A percentile compares a stretch with the other conserved stretches of the same genome.
These are phyloP conservation scores for Diabrotica balteata DNA, from an alignment of 2,888 invertebrate species.

Conservation along the genomic window DNA sequence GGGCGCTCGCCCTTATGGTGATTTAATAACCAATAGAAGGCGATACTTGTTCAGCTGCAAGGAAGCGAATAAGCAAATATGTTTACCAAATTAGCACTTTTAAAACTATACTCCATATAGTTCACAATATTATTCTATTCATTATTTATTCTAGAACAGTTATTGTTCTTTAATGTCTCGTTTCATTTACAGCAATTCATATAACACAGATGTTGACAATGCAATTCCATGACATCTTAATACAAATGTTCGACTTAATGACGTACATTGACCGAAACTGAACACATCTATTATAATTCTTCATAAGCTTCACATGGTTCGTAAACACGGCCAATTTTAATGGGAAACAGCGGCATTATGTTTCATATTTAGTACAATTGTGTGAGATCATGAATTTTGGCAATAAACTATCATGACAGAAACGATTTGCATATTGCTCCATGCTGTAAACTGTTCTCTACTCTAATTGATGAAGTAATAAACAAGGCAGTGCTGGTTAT, in stretches of 20 bases:
- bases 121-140: too few species aligned
- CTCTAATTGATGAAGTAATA: slow-evolving; percentile 37
- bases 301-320: slow-evolving; percentile 28
- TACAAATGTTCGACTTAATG: neutral
- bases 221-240: neutral
- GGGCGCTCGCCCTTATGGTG: too few species aligned
- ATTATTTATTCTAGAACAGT: too few species aligned
- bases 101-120: too few species aligned
- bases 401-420: slow-evolving; percentile 33
- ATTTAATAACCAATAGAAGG: too few species aligned
- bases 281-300: slow-evolving; percentile 31
- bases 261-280: slow-evolving; percentile 6
- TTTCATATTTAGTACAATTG: slow-evolving; percentile 36
- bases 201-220: too few species aligned
- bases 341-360: slow-evolving; percentile 35
- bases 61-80: too few species aligned
- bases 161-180: too few species aligned
- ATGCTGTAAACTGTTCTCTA: slow-evolving; percentile 21
- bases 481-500: slow-evolving; percentile 12
- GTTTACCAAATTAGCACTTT: too few species aligned
- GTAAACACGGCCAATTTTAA: slow-evolving; percentile 33
- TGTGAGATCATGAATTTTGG: slow-evolving; percentile 34
- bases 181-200: too few species aligned
- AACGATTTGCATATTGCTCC: slow-evolving; percentile 33
- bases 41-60: too few species aligned